phyloP scores from a whole-genome alignment of 2,888 invertebrate species.

The Drosophila merina region DNA sequence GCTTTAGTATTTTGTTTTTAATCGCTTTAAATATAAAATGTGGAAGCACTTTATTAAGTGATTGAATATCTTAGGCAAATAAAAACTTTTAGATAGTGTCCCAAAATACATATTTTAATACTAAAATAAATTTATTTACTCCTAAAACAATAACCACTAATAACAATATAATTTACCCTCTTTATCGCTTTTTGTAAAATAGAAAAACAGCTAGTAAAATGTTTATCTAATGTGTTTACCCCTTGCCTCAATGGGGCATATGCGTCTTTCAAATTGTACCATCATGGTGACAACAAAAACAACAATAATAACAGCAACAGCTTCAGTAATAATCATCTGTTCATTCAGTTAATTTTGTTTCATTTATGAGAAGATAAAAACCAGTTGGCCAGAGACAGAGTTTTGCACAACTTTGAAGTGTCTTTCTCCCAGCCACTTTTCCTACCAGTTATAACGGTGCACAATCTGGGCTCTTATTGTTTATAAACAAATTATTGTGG shows the following conservation, averaged over 20 bases:
- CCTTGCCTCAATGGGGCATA: conserved; percentile 4
- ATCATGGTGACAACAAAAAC: conserved; percentile 2
- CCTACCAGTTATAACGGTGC: conserved; percentile 66
- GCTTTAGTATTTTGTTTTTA: neutral
- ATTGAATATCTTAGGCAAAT: too few relatives aligned
- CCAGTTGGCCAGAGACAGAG: conserved; percentile 56
- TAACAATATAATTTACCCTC: neutral
- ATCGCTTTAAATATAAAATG: too few relatives aligned
- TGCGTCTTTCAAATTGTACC: neutral
- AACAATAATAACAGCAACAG: neutral
- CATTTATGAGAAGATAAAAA: conserved; percentile 41
- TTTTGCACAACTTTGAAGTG: conserved; percentile 60
- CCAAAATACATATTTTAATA: neutral
- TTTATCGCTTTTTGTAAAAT: conserved; percentile 4
- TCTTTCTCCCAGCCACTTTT: conserved; percentile 13
- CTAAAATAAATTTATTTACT: neutral
- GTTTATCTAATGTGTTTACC: conserved; percentile 17
- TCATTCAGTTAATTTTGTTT: conserved; percentile 32
- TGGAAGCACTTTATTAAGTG: too few relatives aligned
- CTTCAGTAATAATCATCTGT: conserved; percentile 22
- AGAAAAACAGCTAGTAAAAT: conserved; percentile 12
- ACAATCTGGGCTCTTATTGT: conserved; percentile 59
- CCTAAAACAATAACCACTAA: conserved; percentile 4
- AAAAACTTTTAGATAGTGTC: neutral
- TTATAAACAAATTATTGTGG: conserved; percentile 53